phyloP scores from a whole-genome alignment of 2,888 invertebrate species.

The Nymphalis polychloros region DNA sequence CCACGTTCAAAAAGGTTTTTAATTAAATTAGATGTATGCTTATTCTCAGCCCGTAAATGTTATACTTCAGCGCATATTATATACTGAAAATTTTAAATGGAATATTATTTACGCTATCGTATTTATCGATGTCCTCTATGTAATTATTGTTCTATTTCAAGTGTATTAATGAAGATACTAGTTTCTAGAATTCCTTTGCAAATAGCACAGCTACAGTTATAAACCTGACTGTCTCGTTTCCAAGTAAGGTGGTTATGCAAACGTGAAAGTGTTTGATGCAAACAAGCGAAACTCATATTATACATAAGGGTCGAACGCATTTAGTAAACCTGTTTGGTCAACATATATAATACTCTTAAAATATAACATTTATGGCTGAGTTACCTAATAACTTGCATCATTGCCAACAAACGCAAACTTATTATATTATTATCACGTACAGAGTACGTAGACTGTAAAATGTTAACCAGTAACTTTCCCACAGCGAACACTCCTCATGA shows the following conservation, averaged over 20 bases:
- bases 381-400: background rate
- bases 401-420: background rate
- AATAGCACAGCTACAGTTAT: background rate
- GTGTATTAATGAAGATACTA: background rate
- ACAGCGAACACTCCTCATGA: too few relatives aligned
- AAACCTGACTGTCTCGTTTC: background rate
- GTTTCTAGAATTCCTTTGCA: background rate
- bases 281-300: slow-evolving; percentile 5
- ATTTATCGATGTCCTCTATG: too few relatives aligned
- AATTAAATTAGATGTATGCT: too few relatives aligned
- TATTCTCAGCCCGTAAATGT: too few relatives aligned
- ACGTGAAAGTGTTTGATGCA: slow-evolving; percentile 21
- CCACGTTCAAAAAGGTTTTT: too few relatives aligned
- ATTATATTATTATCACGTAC: too few relatives aligned
- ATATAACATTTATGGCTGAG: background rate
- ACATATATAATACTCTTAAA: background rate
- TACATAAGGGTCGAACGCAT: slow-evolving; percentile 7
- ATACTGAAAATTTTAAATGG: too few relatives aligned
- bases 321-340: slow-evolving; percentile 2
- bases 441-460: too few relatives aligned
- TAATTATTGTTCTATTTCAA: background rate
- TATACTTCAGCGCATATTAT: too few relatives aligned
- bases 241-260: slow-evolving; percentile 9
- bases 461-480: too few relatives aligned
- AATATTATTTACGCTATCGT: too few relatives aligned